These are phyloP conservation scores for Lepidurus apus DNA, from an alignment of 1,140 invertebrate genomes.

Conservation along the genomic window DNA sequence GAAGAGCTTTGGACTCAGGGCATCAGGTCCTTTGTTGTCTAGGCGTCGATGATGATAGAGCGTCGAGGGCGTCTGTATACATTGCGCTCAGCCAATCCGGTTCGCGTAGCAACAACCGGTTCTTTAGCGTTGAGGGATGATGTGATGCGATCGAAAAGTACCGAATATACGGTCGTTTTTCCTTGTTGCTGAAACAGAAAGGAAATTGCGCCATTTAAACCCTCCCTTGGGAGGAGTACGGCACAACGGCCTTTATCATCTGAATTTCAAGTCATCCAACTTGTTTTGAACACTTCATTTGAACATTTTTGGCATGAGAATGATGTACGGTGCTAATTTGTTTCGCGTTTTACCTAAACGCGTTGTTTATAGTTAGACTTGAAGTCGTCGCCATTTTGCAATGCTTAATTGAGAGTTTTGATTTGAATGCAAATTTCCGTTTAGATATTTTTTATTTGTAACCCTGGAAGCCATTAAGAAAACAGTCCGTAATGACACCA, in stretches of 20 bases:
- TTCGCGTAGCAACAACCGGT: neutral
- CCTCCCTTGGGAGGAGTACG: neutral
- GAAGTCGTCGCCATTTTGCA: too few species aligned
- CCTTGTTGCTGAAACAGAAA: neutral
- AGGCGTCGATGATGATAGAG: slow-evolving; percentile 1
- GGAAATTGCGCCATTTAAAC: neutral
- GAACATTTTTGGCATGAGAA: too few species aligned
- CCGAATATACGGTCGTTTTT: neutral
- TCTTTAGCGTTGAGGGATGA: neutral
- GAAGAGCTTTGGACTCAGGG: neutral
- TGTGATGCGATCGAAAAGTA: neutral
- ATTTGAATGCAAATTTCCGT: too few species aligned
- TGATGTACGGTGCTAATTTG: too few species aligned
- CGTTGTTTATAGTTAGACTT: too few species aligned
- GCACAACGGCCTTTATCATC: neutral
- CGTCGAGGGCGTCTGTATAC: slow-evolving; percentile 20
- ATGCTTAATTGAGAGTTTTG: too few species aligned
- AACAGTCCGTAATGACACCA: too few species aligned
- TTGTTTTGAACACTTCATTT: too few species aligned
- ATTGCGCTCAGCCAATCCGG: neutral
- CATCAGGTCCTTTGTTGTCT: neutral
- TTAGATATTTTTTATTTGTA: too few species aligned
- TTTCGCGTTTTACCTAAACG: too few species aligned
- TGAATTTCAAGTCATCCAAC: neutral
- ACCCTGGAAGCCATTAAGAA: too few species aligned